Evolutionary conservation across 2,113 vertebrate genomes (phyloP).

Genomic region (Thalassarche chlororhynchos): DNA sequence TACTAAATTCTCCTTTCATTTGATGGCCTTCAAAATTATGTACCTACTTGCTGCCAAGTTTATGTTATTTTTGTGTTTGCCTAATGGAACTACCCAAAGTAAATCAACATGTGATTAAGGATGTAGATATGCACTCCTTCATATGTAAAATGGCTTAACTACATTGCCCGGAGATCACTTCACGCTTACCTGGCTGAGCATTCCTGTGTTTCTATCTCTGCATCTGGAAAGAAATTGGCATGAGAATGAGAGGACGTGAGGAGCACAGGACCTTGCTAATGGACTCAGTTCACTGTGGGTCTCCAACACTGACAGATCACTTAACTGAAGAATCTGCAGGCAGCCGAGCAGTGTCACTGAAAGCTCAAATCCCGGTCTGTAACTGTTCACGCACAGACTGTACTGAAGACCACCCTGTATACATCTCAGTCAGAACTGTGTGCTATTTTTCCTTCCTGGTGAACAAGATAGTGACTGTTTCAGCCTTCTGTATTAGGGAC

Average conservation of each 20-base stretch:
- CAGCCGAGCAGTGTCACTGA: background rate
- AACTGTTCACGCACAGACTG: background rate
- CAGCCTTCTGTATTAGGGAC: background rate
- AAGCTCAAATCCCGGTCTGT: background rate
- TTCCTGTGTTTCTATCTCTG: background rate
- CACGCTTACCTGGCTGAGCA: background rate
- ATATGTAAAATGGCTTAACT: background rate
- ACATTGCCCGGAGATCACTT: background rate
- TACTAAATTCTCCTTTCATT: background rate
- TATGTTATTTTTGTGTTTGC: background rate
- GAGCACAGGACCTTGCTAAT: background rate
- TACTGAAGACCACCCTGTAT: no score
- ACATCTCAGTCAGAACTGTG: background rate
- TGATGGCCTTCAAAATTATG: background rate
- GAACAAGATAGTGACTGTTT: background rate
- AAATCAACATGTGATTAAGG: background rate
- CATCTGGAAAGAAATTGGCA: background rate
- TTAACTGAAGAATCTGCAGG: background rate
- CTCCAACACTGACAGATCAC: background rate
- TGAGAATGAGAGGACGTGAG: background rate
- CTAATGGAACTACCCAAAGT: background rate
- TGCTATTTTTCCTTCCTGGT: background rate
- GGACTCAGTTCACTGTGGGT: background rate
- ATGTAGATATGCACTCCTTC: background rate
- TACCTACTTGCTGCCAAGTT: background rate